A percentile compares a stretch with the other conserved stretches of the same genome.
Evolutionary conservation across 2,113 vertebrate species (phyloP).

Genomic region (Eulemur rufifrons): DNA sequence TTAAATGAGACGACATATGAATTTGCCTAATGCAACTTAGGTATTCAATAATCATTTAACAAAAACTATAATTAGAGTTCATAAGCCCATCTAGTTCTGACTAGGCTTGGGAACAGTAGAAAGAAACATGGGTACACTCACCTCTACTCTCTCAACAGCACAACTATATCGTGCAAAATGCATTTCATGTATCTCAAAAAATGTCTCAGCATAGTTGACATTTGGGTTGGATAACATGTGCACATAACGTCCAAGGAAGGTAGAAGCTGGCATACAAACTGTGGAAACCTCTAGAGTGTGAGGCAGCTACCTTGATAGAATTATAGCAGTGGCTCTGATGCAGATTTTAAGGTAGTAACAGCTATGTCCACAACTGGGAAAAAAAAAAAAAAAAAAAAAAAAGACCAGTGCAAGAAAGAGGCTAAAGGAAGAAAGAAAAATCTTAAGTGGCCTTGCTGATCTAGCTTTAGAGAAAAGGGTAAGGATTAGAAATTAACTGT

Average conservation of each 20-base stretch:
- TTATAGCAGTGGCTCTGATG: neutral
- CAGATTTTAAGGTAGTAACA: neutral
- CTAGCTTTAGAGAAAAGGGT: neutral
- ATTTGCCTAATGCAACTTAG: neutral
- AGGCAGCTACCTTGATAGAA: neutral
- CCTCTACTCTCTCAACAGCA: fast-evolving
- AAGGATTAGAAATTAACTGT: neutral
- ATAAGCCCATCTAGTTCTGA: neutral
- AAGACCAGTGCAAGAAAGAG: neutral
- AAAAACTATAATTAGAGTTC: neutral
- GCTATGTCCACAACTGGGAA: neutral
- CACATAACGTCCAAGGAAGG: neutral
- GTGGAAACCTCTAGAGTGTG: neutral
- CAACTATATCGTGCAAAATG: fast-evolving
- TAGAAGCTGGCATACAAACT: neutral
- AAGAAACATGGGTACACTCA: neutral
- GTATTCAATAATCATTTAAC: neutral
- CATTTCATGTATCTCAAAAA: neutral
- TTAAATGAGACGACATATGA: neutral
- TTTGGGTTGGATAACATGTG: neutral
- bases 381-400: neutral
- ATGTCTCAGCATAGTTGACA: neutral
- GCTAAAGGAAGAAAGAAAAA: neutral
- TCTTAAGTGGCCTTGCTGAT: neutral
- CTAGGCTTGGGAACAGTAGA: too few species aligned